phyloP scores from a whole-genome alignment of 2,888 invertebrate species.

The Pelosia muscerda region DNA sequence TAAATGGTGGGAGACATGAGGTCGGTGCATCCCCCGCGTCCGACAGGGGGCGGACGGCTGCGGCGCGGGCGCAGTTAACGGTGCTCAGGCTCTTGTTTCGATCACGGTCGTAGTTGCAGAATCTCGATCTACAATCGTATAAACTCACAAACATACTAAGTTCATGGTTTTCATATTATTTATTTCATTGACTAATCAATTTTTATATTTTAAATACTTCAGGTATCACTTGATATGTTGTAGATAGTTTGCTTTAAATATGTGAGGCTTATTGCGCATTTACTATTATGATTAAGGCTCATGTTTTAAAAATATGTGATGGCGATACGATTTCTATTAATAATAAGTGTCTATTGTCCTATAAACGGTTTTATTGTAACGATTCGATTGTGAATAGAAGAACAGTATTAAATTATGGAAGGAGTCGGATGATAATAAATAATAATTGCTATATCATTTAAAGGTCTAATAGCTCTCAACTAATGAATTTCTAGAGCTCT shows the following conservation, averaged over 20 bases:
- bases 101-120: slow-evolving; percentile 54
- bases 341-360: slow-evolving; percentile 65
- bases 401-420: slow-evolving; percentile 65
- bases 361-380: slow-evolving; percentile 49
- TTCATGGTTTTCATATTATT: slow-evolving; percentile 58
- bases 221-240: slow-evolving; percentile 54
- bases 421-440: slow-evolving; percentile 28
- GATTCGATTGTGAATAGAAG: slow-evolving; percentile 54
- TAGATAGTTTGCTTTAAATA: slow-evolving; percentile 67
- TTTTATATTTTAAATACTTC: slow-evolving; percentile 57
- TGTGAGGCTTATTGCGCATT: slow-evolving; percentile 83
- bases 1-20: slow-evolving; percentile 57
- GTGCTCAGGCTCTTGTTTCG: slow-evolving; percentile 78
- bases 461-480: slow-evolving; percentile 42
- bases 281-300: slow-evolving; percentile 72
- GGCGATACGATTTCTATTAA: slow-evolving; percentile 55
- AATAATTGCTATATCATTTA: slow-evolving; percentile 21
- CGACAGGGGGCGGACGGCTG: slow-evolving; percentile 39
- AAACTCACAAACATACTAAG: slow-evolving; percentile 45
- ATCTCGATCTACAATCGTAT: slow-evolving; percentile 53
- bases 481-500: slow-evolving; percentile 53
- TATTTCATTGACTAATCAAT: slow-evolving; percentile 57
- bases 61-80: slow-evolving; percentile 72
- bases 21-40: slow-evolving; percentile 60
- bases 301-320: slow-evolving; percentile 69